These are phyloP conservation scores for Cariama cristata DNA, from an alignment of 2,113 vertebrate species.

Conservation along the genomic window DNA sequence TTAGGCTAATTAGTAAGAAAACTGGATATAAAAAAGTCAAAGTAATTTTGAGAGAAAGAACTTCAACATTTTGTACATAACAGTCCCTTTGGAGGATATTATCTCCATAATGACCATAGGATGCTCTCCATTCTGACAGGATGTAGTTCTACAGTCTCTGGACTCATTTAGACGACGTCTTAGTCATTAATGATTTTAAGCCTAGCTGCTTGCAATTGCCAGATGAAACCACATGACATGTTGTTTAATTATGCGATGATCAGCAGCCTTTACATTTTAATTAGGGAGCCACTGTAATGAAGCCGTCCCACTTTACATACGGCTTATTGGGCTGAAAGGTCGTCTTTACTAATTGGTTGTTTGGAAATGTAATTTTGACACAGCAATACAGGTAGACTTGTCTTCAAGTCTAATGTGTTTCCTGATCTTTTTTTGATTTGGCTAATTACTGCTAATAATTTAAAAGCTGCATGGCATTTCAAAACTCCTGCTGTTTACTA, in stretches of 20 bases:
- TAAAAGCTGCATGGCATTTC: constrained; percentile 70
- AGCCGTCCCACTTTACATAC: constrained; percentile 62
- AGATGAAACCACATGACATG: constrained; percentile 64
- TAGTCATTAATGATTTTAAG: constrained; percentile 54
- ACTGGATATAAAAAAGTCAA: constrained; percentile 56
- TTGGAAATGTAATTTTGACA: constrained; percentile 76
- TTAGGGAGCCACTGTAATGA: constrained; percentile 77
- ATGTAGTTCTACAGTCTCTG: constrained; percentile 13
- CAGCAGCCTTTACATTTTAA: constrained; percentile 84
- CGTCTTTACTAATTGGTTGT: constrained; percentile 79
- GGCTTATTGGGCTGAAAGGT: constrained; percentile 70
- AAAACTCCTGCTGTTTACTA: constrained; percentile 70
- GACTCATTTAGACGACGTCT: constrained; percentile 44
- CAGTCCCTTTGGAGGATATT: constrained; percentile 62
- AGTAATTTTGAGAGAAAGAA: constrained; percentile 60
- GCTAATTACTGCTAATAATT: constrained; percentile 82
- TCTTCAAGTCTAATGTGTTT: constrained; percentile 65
- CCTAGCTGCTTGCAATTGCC: constrained; percentile 45
- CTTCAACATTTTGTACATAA: constrained; percentile 36
- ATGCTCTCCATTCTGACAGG: constrained; percentile 37
- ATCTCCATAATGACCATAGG: constrained; percentile 65
- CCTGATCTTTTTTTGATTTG: constrained; percentile 74
- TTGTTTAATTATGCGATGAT: constrained; percentile 82
- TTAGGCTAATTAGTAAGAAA: constrained; percentile 77
- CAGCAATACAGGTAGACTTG: constrained; percentile 64